These are phyloP conservation scores for Danio aesculapii DNA, from an alignment of 2,797 vertebrate species.

Conservation along the genomic window DNA sequence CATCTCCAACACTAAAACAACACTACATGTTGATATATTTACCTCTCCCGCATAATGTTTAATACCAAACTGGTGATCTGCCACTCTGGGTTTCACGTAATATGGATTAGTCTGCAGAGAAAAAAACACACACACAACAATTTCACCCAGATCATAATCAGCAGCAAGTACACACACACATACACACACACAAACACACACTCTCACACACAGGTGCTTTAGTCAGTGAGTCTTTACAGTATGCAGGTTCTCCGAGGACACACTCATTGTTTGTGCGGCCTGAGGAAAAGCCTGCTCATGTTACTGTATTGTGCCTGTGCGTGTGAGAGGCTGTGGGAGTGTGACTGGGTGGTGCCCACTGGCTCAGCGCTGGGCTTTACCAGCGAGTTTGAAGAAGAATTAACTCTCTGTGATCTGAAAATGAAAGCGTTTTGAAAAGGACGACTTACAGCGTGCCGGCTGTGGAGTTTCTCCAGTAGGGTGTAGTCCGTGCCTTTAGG, in stretches of 20 bases:
- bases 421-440: conserved; percentile 25
- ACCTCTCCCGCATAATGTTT: conserved; percentile 95
- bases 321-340: conserved; percentile 49
- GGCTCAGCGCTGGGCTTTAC: conserved; percentile 34
- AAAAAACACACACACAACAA: conserved; percentile 30
- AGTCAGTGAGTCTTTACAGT: conserved; percentile 57
- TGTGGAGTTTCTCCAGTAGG: conserved; percentile 92
- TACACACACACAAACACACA: not conserved
- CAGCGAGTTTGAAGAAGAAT: conserved; percentile 33
- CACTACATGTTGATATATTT: conserved; percentile 54
- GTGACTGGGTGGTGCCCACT: conserved; percentile 47
- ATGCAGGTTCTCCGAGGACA: conserved; percentile 60
- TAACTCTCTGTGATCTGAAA: conserved; percentile 45
- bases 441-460: conserved; percentile 86
- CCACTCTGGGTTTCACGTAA: conserved; percentile 92
- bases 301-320: conserved; percentile 71
- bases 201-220: conserved; percentile 35
- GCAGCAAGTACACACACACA: not conserved
- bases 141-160: not conserved
- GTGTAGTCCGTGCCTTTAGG: conserved; percentile 95
- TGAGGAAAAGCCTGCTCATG: conserved; percentile 66
- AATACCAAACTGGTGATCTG: conserved; percentile 93
- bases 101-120: conserved; percentile 85
- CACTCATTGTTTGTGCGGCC: conserved; percentile 64
- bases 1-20: not conserved